Evolutionary conservation across 2,113 vertebrate genomes (phyloP), one percentile per base, ranked within the genome.

Genomic region (Entelurus aequoreus): DNA sequence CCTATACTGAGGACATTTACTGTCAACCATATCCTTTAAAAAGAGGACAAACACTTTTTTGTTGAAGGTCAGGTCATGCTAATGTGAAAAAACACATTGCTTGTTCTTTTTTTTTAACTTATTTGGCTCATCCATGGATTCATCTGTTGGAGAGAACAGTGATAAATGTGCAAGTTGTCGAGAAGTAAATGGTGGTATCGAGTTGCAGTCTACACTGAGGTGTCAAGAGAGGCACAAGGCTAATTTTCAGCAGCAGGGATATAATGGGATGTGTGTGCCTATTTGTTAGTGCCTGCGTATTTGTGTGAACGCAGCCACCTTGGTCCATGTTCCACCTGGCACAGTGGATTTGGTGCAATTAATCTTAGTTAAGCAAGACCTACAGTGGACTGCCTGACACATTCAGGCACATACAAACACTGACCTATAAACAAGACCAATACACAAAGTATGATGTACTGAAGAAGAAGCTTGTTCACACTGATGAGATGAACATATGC

Each of bases 261-360:
- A 67, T 85, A 86, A 86, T 84, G 81, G 81, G 70, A 73, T 80
- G 76, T 77, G 68, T 69, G 76, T 54, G 67, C 68, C 72, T 59
- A 54, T 75, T 71, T 78, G 75, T 67, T 77, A 68, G 71, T 3
- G 68, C 51, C 53, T 63, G 58, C 63, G 72, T 74, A 75, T 79
- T 72, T 83, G 69, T 64, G 66, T 12, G 71, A 66, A 68, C 35
- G 37, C 36, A 70, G 68, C 72, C 65, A 63, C 64, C 50, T 53
- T 15, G 12, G 59, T 65, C 75, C 72, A 59, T 80, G 84, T 85
- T 85, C 84, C 86, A 87, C 84, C 84, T 88, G 86, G 86, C 82
- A 83, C 83, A 81, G 77, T 82, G 83, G 78, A 83, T 87, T 79
- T 79, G 84, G 72, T 78, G 83, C 80, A 87, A 88, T 87, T 88